Base-by-base conservation (phyloP, 2,113 vertebrate species). In the Monopterus albus region DNA sequence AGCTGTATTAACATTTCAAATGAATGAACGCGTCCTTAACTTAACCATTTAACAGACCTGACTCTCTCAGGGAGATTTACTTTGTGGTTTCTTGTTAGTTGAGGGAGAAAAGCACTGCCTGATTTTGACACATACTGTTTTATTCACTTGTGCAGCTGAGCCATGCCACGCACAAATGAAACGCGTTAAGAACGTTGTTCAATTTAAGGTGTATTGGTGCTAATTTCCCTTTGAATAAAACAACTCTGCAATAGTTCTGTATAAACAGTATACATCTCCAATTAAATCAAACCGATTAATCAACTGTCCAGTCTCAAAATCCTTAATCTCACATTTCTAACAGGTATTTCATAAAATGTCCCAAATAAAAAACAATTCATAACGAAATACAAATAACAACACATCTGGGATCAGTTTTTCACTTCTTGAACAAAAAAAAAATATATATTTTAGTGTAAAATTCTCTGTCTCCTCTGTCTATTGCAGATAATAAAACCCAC, bases 1-100 rank as follows among this genome's bases (percentile, higher is more conserved):
- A 36, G 64, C 14, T 40, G 12, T 13, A n/a, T 49, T 57, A 40
- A 12, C 51, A 63, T 38, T 53, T 38, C 36, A 62, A 45, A 45
- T n/a, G 8, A n/a, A 52, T 42, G n/a, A 14, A 3, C 11, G 14
- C 26, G 56, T 61, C 15, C 10, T 11, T 23, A 42, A 51, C n/a
- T 15, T 51, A 65, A 29, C 12, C 4, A 50, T 50, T 20, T 5
- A 20, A 1, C 56, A 43, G 18, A n/a, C n/a, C n/a, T n/a, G n/a
- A 3, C 17, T 64, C 11, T 40, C 7, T 10, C 1, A 21, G 18
- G 20, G 20, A 0, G 0, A 21, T 46, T 9, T 49, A 4, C 6
- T 17, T 40, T 38, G 29, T 26, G 9, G 12, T 35, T 35, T 58
- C 20, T 13, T 47, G 20, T 51, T 12, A 5, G n/a, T 14, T 45